A percentile compares a stretch with the other conserved stretches of the same genome.
phyloP scores from a whole-genome alignment of 2,888 invertebrate species.

The Drosophila greeni region DNA sequence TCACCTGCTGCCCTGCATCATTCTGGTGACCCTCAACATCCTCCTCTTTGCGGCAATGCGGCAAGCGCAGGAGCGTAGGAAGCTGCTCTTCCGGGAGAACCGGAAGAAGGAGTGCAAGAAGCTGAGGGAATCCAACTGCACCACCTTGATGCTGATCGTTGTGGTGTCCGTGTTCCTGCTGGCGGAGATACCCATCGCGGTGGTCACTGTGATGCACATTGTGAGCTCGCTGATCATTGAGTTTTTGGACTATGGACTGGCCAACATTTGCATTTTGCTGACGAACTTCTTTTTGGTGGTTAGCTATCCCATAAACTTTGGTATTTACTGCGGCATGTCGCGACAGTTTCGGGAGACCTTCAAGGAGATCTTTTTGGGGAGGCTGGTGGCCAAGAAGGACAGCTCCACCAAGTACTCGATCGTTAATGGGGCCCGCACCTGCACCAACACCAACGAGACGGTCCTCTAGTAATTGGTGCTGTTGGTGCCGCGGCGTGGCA shows the following conservation, averaged over 20 bases:
- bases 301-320: constrained; percentile 95
- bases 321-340: constrained; percentile 97
- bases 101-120: constrained; percentile 88
- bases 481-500: constrained; percentile 71
- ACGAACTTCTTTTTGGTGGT: constrained; percentile 95
- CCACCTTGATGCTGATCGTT: constrained; percentile 91
- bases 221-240: constrained; percentile 86
- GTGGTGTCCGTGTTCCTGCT: constrained; percentile 90
- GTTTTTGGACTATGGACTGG: constrained; percentile 87
- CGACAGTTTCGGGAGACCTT: constrained; percentile 96
- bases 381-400: constrained; percentile 81
- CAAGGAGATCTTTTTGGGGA: constrained; percentile 86
- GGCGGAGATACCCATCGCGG: constrained; percentile 90
- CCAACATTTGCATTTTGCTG: constrained; percentile 87
- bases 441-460: constrained; percentile 92
- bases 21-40: constrained; percentile 92
- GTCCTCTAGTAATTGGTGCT: constrained; percentile 80
- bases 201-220: constrained; percentile 90
- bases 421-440: constrained; percentile 89
- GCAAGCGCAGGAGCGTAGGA: constrained; percentile 88
- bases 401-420: constrained; percentile 88
- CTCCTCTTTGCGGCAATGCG: constrained; percentile 91
- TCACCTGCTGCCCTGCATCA: constrained; percentile 93
- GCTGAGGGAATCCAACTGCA: constrained; percentile 87
- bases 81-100: constrained; percentile 88